Evolutionary conservation across 2,113 vertebrate genomes (phyloP).

Genomic region (Ophiodon elongatus): DNA sequence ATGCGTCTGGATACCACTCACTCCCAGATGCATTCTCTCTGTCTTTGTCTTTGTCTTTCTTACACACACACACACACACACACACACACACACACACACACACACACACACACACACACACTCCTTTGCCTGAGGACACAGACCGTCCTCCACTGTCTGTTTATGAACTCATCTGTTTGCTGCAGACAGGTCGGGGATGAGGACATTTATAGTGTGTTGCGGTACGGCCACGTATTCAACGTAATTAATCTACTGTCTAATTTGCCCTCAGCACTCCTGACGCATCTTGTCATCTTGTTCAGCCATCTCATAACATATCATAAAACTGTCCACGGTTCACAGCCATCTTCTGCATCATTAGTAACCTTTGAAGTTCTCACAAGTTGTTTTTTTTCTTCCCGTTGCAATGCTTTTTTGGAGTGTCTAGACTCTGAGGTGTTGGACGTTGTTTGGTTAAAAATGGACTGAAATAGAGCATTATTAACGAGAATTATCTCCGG

Average conservation of each 20-base stretch:
- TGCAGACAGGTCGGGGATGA: constrained; percentile 62
- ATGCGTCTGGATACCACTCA: constrained; percentile 24
- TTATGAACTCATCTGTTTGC: constrained; percentile 78
- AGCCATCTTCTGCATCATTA: constrained; percentile 44
- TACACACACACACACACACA: not conserved
- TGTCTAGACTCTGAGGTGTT: not conserved
- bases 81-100: not conserved
- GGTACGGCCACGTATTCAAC: constrained; percentile 40
- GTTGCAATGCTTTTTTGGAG: not conserved
- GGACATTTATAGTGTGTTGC: constrained; percentile 64
- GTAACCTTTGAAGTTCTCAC: constrained; percentile 32
- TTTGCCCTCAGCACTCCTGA: constrained; percentile 56
- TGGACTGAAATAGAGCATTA: constrained; percentile 10
- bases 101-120: constrained; percentile 4
- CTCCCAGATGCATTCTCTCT: constrained; percentile 4
- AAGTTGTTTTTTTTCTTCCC: not conserved
- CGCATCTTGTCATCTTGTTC: constrained; percentile 58
- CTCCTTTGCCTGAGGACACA: constrained; percentile 58
- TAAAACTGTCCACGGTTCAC: constrained; percentile 35
- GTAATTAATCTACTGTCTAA: constrained; percentile 75
- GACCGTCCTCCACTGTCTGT: constrained; percentile 60
- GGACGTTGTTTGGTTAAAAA: constrained; percentile 29
- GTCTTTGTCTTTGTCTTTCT: not conserved
- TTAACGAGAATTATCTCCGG: constrained; percentile 23
- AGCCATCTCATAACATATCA: constrained; percentile 45